Conservation (phyloP, 2,113 vertebrate species). For the Erythrocercus mccallii region DNA sequence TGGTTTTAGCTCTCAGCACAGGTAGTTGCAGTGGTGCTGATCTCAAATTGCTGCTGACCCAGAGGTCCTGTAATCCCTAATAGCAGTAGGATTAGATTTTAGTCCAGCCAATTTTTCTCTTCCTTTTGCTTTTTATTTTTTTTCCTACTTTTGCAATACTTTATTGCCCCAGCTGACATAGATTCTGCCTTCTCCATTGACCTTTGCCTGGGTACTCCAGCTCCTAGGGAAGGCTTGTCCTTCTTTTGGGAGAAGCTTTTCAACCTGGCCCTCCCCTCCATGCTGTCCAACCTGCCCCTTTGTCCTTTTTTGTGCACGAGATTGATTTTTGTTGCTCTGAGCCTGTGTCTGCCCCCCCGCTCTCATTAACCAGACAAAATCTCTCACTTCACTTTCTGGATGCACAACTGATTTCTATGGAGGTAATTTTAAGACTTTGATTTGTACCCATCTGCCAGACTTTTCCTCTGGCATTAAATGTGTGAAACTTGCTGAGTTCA, state of each 20-base stretch:
- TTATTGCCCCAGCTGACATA: background rate
- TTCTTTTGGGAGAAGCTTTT: background rate
- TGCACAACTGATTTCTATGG: background rate
- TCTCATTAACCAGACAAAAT: background rate
- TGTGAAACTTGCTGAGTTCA: background rate
- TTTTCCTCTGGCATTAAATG: background rate
- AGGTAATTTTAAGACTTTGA: background rate
- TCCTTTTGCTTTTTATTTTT: background rate
- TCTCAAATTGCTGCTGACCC: constrained; percentile 34
- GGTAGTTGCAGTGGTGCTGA: background rate
- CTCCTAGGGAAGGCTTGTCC: background rate
- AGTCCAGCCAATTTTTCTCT: background rate
- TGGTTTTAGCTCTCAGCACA: constrained; percentile 32
- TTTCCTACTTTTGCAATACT: background rate
- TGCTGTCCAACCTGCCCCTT: background rate
- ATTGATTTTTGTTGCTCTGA: background rate
- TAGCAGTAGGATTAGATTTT: constrained; percentile 42
- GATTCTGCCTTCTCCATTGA: background rate
- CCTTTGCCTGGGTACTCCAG: background rate
- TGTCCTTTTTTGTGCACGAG: background rate
- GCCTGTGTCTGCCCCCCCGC: background rate
- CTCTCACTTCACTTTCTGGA: background rate
- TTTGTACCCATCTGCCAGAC: background rate
- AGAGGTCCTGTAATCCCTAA: constrained; percentile 46
- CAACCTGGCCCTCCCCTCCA: background rate